A percentile compares a stretch with the other conserved stretches of the same genome.
Conservation (phyloP, 2,888 invertebrate species). For the Coenonympha glycerion region DNA sequence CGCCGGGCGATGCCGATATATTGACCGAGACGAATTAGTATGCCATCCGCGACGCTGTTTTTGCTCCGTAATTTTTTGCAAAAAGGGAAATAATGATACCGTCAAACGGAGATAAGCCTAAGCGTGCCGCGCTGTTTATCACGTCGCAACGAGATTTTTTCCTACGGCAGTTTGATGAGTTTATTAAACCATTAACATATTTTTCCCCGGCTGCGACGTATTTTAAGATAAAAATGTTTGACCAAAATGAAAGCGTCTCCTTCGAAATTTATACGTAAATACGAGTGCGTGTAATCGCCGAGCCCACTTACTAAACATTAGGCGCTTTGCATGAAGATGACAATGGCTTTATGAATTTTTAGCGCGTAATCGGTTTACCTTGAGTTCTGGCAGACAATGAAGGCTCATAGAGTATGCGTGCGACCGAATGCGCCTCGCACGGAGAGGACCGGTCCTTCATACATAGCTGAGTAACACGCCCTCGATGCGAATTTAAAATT, state of each 20-base stretch:
- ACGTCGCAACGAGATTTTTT: constrained; percentile 55
- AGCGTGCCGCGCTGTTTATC: constrained; percentile 62
- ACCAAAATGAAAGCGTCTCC: constrained; percentile 11
- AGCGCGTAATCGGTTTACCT: constrained; percentile 66
- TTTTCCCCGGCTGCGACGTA: constrained; percentile 14
- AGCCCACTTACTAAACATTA: constrained; percentile 52
- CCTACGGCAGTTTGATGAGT: constrained; percentile 42
- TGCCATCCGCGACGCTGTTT: constrained; percentile 60
- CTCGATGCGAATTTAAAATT: constrained; percentile 63
- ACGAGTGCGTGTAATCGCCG: constrained; percentile 38
- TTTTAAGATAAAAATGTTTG: constrained; percentile 27
- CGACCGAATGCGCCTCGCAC: constrained; percentile 53
- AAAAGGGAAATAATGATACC: constrained; percentile 72
- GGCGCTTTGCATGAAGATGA: constrained; percentile 46
- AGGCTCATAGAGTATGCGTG: constrained; percentile 56
- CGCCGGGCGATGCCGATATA: constrained; percentile 61
- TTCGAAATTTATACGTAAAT: constrained; percentile 28
- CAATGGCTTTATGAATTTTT: constrained; percentile 67
- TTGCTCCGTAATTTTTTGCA: constrained; percentile 62
- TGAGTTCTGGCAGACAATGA: constrained; percentile 57
- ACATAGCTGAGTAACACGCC: constrained; percentile 65
- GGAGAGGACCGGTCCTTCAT: constrained; percentile 56
- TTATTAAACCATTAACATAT: constrained; percentile 40
- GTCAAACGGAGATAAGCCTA: constrained; percentile 67
- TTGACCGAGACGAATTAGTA: constrained; percentile 68